phyloP scores from a whole-genome alignment of 2,888 invertebrate species.

The Drosophila buzzatii region DNA sequence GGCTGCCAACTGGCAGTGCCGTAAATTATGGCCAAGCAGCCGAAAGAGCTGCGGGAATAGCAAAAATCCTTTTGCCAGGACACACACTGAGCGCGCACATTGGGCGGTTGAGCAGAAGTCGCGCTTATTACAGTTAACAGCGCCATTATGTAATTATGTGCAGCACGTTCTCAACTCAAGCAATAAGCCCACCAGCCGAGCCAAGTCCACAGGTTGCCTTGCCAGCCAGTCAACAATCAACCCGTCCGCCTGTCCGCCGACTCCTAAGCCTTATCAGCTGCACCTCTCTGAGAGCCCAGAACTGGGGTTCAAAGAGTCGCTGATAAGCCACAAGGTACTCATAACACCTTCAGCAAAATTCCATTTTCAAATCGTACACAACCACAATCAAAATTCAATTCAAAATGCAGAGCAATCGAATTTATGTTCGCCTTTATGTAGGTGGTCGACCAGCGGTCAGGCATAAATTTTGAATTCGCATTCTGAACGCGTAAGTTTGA shows the following conservation, averaged over 20 bases:
- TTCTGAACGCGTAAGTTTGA: constrained; percentile 36
- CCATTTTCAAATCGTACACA: constrained; percentile 28
- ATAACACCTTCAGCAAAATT: constrained; percentile 30
- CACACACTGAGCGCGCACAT: constrained; percentile 70
- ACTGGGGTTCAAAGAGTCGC: constrained; percentile 2
- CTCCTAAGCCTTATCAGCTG: constrained; percentile 32
- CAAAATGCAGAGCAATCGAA: constrained; percentile 18
- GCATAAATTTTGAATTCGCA: constrained; percentile 54
- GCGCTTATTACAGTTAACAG: constrained; percentile 80
- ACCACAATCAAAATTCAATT: constrained; percentile 3
- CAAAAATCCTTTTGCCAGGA: constrained; percentile 75
- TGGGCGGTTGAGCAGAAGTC: constrained; percentile 62
- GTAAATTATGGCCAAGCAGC: constrained; percentile 66
- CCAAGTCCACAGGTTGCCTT: constrained; percentile 27
- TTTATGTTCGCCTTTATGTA: constrained; percentile 58
- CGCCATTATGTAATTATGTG: constrained; percentile 80
- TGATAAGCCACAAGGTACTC: constrained; percentile 48
- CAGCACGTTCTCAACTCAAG: constrained; percentile 43
- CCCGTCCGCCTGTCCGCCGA: constrained; percentile 1
- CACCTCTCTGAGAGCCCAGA: neutral
- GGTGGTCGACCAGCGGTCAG: constrained; percentile 45
- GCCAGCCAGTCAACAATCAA: neutral
- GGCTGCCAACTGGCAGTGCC: constrained; percentile 45
- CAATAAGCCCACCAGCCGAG: constrained; percentile 42
- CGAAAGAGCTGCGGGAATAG: constrained; percentile 62